phyloP scores from a whole-genome alignment of 2,797 vertebrate species.

The Melanotaenia nigrans region DNA sequence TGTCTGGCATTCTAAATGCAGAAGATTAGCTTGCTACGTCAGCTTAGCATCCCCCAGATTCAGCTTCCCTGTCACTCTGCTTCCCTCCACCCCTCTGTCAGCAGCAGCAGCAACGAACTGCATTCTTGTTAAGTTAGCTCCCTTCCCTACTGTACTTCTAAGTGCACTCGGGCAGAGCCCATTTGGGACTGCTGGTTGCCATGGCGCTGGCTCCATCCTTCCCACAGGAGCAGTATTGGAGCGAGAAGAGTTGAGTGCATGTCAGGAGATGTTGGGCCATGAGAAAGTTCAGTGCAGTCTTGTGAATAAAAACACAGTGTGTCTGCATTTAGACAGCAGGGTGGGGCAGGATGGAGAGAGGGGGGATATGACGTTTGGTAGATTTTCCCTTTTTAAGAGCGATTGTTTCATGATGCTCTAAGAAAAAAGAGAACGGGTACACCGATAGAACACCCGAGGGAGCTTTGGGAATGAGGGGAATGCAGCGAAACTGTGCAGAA shows the following conservation, averaged over 20 bases:
- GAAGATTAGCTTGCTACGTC: conserved; percentile 71
- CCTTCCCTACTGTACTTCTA: conserved; percentile 67
- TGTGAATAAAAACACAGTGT: conserved; percentile 56
- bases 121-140: conserved; percentile 54
- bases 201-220: conserved; percentile 69
- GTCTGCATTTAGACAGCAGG: conserved; percentile 68
- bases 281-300: conserved; percentile 76
- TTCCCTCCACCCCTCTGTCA: conserved; percentile 47
- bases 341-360: conserved; percentile 45
- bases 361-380: conserved; percentile 43
- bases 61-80: conserved; percentile 52
- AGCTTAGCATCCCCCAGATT: conserved; percentile 67
- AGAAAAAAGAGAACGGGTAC: conserved; percentile 40
- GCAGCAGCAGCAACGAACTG: conserved; percentile 33
- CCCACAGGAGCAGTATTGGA: conserved; percentile 61
- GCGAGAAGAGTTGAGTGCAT: conserved; percentile 45
- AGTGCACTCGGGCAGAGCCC: conserved; percentile 64
- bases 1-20: conserved; percentile 62
- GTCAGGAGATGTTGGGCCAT: conserved; percentile 71
- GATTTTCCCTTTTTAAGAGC: conserved; percentile 53
- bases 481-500: conserved; percentile 68
- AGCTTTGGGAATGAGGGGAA: conserved; percentile 72
- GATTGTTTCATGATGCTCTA: conserved; percentile 43
- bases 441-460: conserved; percentile 57
- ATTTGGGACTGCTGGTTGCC: conserved; percentile 73